phyloP scores from a whole-genome alignment of 2,113 vertebrate genomes.

The Protobothrops flavoviridis region DNA sequence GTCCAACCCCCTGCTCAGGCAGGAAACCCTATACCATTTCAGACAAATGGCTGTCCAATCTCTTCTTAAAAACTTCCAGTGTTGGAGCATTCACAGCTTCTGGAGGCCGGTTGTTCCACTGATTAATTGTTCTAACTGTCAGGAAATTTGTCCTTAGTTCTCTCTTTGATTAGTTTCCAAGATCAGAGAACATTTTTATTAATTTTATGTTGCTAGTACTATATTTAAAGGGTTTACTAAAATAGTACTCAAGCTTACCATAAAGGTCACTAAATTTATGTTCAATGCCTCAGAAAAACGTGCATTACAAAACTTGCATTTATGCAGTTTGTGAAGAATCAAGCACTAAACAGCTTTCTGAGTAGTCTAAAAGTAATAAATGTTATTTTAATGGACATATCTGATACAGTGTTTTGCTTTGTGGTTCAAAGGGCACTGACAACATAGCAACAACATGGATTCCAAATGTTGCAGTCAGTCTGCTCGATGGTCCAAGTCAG shows the following conservation, averaged over 20 bases:
- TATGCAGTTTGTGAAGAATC: not conserved
- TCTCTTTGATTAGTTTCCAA: not conserved
- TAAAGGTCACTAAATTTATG: not conserved
- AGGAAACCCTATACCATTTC: too few species aligned
- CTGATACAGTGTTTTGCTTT: slow-evolving; percentile 31
- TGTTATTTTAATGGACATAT: not conserved
- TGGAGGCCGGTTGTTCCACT: too few species aligned
- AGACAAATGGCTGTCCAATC: too few species aligned
- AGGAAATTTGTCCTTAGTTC: too few species aligned
- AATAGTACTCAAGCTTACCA: not conserved
- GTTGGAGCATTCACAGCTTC: too few species aligned
- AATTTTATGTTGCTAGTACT: not conserved
- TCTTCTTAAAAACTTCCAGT: too few species aligned
- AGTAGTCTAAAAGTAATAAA: not conserved
- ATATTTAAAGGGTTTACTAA: not conserved
- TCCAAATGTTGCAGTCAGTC: slow-evolving; percentile 56
- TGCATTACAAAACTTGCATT: not conserved
- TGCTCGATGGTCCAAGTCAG: slow-evolving; percentile 72
- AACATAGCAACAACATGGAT: slow-evolving; percentile 59
- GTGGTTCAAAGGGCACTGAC: slow-evolving; percentile 56
- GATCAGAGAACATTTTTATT: not conserved
- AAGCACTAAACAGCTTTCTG: not conserved
- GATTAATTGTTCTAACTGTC: too few species aligned
- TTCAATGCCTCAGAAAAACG: not conserved
- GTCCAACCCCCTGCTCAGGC: too few species aligned